phyloP scores from a whole-genome alignment of 2,797 vertebrate species.

The Clarias laeviceps region DNA sequence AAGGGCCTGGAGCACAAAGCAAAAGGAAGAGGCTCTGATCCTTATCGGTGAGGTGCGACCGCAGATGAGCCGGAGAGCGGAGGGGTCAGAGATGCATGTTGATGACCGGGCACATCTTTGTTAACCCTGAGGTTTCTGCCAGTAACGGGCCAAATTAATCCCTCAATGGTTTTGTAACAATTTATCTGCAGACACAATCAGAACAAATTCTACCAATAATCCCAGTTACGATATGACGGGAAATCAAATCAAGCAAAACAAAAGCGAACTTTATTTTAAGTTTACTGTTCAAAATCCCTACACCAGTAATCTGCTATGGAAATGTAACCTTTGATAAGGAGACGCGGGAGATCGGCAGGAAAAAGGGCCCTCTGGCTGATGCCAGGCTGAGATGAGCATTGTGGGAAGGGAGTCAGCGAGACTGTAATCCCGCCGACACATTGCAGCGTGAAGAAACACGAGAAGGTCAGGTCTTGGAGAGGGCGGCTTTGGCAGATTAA shows the following conservation, averaged over 20 bases:
- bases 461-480: slow-evolving; percentile 67
- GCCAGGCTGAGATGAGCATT: slow-evolving; percentile 59
- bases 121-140: slow-evolving; percentile 14
- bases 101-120: slow-evolving; percentile 7
- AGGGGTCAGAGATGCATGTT: slow-evolving; percentile 19
- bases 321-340: slow-evolving; percentile 58
- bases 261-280: not conserved
- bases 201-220: not conserved
- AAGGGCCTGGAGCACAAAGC: slow-evolving; percentile 61
- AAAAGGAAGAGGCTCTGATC: slow-evolving; percentile 71
- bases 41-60: slow-evolving; percentile 69
- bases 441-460: slow-evolving; percentile 61
- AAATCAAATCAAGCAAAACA: not conserved
- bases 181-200: not conserved
- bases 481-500: slow-evolving; percentile 55
- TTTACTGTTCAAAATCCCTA: not conserved
- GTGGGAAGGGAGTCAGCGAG: slow-evolving; percentile 59
- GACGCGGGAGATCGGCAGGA: slow-evolving; percentile 44
- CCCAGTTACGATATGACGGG: not conserved
- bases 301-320: slow-evolving; percentile 42
- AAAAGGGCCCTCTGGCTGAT: slow-evolving; percentile 54
- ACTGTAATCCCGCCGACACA: slow-evolving; percentile 61
- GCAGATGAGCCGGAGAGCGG: slow-evolving; percentile 31
- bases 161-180: no score
- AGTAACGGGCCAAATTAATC: not conserved